Evolutionary conservation across 1,140 invertebrate genomes (phyloP).

Genomic region (Eufriesea mexicana): DNA sequence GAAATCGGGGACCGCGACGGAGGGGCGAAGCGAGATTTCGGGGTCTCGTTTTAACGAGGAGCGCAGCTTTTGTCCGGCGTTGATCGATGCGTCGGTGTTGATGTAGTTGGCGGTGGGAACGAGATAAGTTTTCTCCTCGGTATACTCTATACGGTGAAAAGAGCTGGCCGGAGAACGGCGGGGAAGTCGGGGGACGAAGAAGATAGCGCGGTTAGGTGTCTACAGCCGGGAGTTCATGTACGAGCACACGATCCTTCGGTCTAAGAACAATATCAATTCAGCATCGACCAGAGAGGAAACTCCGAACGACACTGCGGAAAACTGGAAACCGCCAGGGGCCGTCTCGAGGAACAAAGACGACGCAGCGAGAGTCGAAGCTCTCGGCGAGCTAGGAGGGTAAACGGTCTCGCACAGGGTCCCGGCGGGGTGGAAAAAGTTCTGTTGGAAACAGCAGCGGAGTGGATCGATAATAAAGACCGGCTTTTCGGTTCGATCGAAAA

Average conservation of each 20-base stretch:
- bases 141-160: background rate
- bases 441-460: constrained; percentile 15
- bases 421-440: constrained; percentile 34
- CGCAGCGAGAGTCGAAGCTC: background rate
- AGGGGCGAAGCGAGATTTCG: background rate
- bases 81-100: background rate
- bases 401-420: background rate
- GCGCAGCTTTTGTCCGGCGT: background rate
- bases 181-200: accelerated
- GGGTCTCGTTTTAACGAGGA: background rate
- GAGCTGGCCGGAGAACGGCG: too few relatives aligned
- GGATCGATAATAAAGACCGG: constrained; percentile 50
- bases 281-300: background rate
- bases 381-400: background rate
- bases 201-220: background rate
- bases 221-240: background rate
- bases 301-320: background rate
- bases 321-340: constrained; percentile 16
- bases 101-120: too few relatives aligned
- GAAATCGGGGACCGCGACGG: background rate
- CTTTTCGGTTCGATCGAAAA: constrained; percentile 64
- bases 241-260: background rate
- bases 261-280: constrained; percentile 6
- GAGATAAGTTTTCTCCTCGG: background rate
- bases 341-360: constrained; percentile 5